These are phyloP conservation scores for Oryzias melastigma DNA, from an alignment of 2,113 vertebrate species.

Conservation along the genomic window DNA sequence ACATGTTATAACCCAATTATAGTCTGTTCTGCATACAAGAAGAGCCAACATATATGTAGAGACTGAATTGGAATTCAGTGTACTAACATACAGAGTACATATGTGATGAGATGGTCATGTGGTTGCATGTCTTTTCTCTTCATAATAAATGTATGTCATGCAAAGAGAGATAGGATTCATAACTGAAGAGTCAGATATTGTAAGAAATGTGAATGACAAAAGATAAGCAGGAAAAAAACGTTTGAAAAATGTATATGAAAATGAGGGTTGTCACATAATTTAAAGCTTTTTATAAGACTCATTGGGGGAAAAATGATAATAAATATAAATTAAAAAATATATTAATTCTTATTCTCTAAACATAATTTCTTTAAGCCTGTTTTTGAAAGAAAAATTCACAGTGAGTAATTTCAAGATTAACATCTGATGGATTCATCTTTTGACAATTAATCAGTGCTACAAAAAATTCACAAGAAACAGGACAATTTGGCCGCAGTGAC, in stretches of 20 bases:
- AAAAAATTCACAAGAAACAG: too few species aligned
- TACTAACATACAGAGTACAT: not conserved
- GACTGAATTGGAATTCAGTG: not conserved
- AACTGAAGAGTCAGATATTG: slow-evolving; percentile 16
- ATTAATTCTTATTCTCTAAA: too few species aligned
- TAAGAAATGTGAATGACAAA: slow-evolving; percentile 13
- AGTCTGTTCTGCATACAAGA: slow-evolving; percentile 21
- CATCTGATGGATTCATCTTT: too few species aligned
- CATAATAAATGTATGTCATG: slow-evolving; percentile 28
- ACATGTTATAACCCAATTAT: slow-evolving; percentile 31
- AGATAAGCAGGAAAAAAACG: slow-evolving; percentile 14
- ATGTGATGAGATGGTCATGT: too few species aligned
- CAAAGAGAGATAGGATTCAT: slow-evolving; percentile 26
- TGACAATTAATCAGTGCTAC: too few species aligned
- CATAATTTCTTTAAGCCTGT: too few species aligned
- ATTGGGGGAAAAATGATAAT: too few species aligned
- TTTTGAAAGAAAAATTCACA: too few species aligned
- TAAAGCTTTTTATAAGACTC: too few species aligned
- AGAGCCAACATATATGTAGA: slow-evolving; percentile 5
- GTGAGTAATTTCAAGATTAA: too few species aligned
- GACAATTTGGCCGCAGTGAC: too few species aligned
- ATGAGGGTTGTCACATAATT: not conserved
- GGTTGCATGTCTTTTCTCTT: not conserved
- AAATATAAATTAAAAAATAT: too few species aligned
- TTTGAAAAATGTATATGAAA: not conserved